Conservation (phyloP, 64 coral and sea anemone species). For the Stichodactyla helianthus region DNA sequence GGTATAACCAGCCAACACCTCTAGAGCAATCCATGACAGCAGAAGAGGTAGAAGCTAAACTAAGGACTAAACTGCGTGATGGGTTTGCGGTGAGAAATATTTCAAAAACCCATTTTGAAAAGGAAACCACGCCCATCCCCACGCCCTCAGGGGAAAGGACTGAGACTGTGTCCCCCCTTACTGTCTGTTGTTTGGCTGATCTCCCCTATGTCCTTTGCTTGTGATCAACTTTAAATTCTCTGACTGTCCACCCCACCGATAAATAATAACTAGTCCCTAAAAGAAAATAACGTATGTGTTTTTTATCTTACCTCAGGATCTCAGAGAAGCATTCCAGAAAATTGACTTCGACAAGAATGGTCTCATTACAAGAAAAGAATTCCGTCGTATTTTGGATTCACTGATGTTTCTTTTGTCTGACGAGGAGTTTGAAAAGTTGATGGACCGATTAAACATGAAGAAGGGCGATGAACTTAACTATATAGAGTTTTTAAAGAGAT, state of each 20-base stretch:
- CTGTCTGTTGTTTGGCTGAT: no score
- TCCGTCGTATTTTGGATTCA: conserved; percentile 83
- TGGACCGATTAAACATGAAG: conserved; percentile 66
- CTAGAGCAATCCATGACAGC: conserved; percentile 78
- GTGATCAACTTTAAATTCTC: no score
- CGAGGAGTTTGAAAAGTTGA: conserved; percentile 90
- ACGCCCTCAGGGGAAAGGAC: no score
- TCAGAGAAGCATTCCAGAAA: conserved; percentile 87
- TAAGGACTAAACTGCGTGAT: conserved; percentile 66
- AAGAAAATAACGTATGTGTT: background rate
- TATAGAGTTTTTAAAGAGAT: conserved; percentile 79
- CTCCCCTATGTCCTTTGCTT: no score
- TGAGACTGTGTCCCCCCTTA: no score
- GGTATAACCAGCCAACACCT: conserved; percentile 74
- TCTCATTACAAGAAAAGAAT: conserved; percentile 67
- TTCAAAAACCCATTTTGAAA: background rate
- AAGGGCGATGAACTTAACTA: conserved; percentile 86
- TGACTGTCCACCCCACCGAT: no score
- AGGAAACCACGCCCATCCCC: no score
- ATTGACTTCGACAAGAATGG: conserved; percentile 93
- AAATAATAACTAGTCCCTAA: no score
- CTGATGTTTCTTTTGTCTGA: conserved; percentile 86
- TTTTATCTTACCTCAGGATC: conserved; percentile 42
- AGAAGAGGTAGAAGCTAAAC: conserved; percentile 53
- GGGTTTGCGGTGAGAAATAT: conserved; percentile 49